A percentile compares a stretch with the other conserved stretches of the same genome.
Conservation (phyloP, 2,888 invertebrate genomes). For the Netelia melanura region DNA sequence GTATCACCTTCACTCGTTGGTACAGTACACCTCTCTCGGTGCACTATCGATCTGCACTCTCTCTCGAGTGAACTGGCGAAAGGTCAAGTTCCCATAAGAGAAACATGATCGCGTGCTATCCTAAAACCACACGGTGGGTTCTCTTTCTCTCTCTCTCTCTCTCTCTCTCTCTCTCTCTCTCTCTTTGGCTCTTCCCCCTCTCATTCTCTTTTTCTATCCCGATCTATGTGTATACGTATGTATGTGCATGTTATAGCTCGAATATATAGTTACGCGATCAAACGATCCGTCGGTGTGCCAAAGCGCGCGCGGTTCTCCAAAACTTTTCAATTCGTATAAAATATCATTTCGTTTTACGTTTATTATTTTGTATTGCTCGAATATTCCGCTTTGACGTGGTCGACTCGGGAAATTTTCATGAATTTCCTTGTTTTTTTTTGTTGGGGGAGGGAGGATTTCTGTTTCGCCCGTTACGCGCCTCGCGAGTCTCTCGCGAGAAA, state of each 20-base stretch:
- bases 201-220: background rate
- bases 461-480: background rate
- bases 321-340: slow-evolving; percentile 42
- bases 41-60: slow-evolving; percentile 64
- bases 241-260: slow-evolving; percentile 8
- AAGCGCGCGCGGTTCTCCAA: slow-evolving; percentile 17
- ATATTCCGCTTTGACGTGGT: slow-evolving; percentile 42
- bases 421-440: background rate
- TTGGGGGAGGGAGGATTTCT: background rate
- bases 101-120: slow-evolving; percentile 68
- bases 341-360: slow-evolving; percentile 23
- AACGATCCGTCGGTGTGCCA: slow-evolving; percentile 18
- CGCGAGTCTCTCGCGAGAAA: background rate
- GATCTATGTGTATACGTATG: background rate
- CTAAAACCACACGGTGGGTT: slow-evolving; percentile 57
- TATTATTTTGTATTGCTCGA: slow-evolving; percentile 26
- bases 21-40: slow-evolving; percentile 53
- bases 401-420: background rate
- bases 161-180: background rate
- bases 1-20: slow-evolving; percentile 67
- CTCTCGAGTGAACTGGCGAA: slow-evolving; percentile 66
- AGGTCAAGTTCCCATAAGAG: slow-evolving; percentile 72
- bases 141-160: slow-evolving; percentile 9
- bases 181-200: too few relatives aligned
- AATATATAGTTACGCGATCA: slow-evolving; percentile 5